Evolutionary conservation across 2,888 invertebrate genomes (phyloP), one percentile per base, ranked within the genome.

Genomic region (Drosophila pegasa): DNA sequence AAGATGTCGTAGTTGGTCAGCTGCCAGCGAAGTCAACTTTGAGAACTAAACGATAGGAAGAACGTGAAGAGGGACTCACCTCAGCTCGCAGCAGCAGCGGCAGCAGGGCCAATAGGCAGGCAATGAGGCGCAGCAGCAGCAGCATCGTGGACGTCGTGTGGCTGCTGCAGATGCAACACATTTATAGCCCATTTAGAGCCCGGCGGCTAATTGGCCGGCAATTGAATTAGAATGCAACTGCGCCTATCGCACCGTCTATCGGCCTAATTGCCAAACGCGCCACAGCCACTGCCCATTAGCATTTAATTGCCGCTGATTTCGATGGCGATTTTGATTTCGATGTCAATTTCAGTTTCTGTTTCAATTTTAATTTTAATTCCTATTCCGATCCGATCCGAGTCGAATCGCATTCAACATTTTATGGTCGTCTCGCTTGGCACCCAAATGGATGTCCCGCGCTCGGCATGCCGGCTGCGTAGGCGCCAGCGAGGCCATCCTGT

Each of bases 391-490:
- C 54, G 16, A 45, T 27, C n/a, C n/a, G n/a, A n/a, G n/a, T n/a
- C n/a, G n/a, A 27, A 16, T 41, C 27, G 22, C 48, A 54, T 12
- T 20, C 35, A 47, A 38, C 33, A 38, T 27, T 48, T 57, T 37
- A 48, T 14, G 22, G 22, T 12, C 16, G 47, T 37, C 20, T 40
- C 59, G 31, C 12, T 62, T 71, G 66, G 31, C 75, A 74, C 56
- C 70, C 62, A 73, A 71, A 69, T 52, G 16, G 27, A 43, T 64
- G 57, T 59, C 74, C 70, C 48, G 48, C 65, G 70, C 35, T 74
- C 59, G 61, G 64, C 65, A 75, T 75, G 75, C 75, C 31, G 45
- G 38, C 62, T 9, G 71, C 75, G 75, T 75, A 63, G 62, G 20
- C 57, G 55, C 20, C 33, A 47, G n/a, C 75, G 59, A 74, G 75